Evolutionary conservation across 2,888 invertebrate species (phyloP), one percentile per base, ranked within the genome.

Genomic region (Drosophila peninsularis): DNA sequence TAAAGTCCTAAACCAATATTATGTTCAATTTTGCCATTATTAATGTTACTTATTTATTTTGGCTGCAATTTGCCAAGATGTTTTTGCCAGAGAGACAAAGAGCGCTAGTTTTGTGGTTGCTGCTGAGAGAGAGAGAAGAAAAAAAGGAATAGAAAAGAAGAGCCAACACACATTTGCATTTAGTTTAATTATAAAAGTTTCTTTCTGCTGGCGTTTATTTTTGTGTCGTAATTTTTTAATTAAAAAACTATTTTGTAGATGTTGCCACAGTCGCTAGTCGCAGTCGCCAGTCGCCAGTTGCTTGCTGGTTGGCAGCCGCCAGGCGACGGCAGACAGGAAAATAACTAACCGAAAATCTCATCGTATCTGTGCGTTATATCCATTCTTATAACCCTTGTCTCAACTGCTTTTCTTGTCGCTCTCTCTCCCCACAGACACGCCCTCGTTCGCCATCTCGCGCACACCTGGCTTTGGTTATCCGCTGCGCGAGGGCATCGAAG

Each of bases 401-500:
- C 2, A 62, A 52, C 52, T 27, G 50, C 13, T 19, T 13, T 19
- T 45, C n/a, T n/a, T 34, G 5, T 19, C 73, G 71, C 82, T 75
- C 11, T 9, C 11, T 11, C 14, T 24, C 24, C 17, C 94, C 94
- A 63, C 94, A 98, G 98, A 98, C 93, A 96, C 97, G 57, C 98
- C 98, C 54, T 97, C 97, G 75, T 98, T 98, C 93, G 96, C 96
- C 90, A 97, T 98, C 92, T 97, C 97, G 72, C 95, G 98, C 80
- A 96, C 96, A 93, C 98, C 98, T n/a, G 97, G 97, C 54, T 98
- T 98, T 92, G 98, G 98, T 56, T 96, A 96, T 92, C 96, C 97
- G 32, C 94, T 98, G 81, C 94, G 96, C 71, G 97, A 98, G 92
- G 98, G 98, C 69, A 96, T 97, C 91, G 95, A 97, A 72, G 96